These are phyloP conservation scores for Hydroisotoma schaefferi DNA, from an alignment of 2,888 invertebrate species.

Conservation along the genomic window DNA sequence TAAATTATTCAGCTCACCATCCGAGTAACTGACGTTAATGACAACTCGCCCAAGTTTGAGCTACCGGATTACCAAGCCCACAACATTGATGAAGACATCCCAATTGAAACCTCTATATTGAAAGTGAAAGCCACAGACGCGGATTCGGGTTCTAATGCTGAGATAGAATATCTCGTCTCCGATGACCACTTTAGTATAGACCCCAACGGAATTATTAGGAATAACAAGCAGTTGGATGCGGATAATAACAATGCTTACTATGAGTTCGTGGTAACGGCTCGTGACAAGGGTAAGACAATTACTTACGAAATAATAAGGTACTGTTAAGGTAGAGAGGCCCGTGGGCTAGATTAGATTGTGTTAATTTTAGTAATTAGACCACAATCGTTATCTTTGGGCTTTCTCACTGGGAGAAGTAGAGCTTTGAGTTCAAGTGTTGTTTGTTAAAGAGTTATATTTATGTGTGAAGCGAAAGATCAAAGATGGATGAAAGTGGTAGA, in stretches of 20 bases:
- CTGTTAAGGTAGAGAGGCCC: no score
- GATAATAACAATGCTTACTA: constrained; percentile 96
- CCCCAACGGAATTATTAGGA: constrained; percentile 85
- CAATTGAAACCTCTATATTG: constrained; percentile 84
- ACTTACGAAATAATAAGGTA: no score
- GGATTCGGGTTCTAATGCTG: constrained; percentile 91
- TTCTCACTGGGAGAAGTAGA: no score
- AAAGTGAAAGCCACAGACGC: constrained; percentile 94
- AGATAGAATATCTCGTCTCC: constrained; percentile 85
- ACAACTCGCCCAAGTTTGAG: constrained; percentile 91
- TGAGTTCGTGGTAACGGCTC: constrained; percentile 89
- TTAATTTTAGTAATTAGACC: not conserved
- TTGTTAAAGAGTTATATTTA: no score
- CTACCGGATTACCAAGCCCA: constrained; percentile 95
- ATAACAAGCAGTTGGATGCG: constrained; percentile 88
- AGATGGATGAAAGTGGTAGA: no score
- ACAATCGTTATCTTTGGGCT: not conserved
- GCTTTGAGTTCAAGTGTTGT: no score
- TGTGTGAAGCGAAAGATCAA: no score
- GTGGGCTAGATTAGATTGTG: no score
- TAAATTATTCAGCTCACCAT: constrained; percentile 87
- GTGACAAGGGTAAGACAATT: constrained; percentile 68
- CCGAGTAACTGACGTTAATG: constrained; percentile 93
- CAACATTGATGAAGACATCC: constrained; percentile 92
- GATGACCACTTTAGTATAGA: constrained; percentile 88